phyloP scores from a whole-genome alignment of 2,113 vertebrate species.

The Gorsachius goisagi region DNA sequence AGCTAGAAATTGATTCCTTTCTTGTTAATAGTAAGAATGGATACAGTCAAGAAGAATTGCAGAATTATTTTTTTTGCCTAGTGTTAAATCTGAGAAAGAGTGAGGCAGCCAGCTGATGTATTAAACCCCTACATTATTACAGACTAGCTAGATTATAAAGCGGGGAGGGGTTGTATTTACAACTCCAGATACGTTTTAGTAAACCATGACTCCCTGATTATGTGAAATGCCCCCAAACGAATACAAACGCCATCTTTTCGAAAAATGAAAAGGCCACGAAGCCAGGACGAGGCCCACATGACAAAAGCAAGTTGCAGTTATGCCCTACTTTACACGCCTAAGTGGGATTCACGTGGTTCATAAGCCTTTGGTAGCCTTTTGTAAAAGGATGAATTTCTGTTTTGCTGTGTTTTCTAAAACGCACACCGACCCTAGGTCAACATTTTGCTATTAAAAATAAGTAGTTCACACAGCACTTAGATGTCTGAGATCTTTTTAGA shows the following conservation, averaged over 20 bases:
- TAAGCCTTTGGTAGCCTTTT: background rate
- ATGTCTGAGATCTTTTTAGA: background rate
- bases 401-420: background rate
- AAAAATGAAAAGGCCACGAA: background rate
- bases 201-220: background rate
- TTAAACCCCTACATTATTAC: background rate
- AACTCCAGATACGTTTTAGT: background rate
- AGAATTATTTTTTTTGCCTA: conserved; percentile 73
- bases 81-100: conserved; percentile 69
- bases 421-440: background rate
- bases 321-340: background rate
- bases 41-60: conserved; percentile 76
- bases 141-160: background rate
- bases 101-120: background rate
- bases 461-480: background rate
- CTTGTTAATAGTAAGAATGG: conserved; percentile 75
- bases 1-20: conserved; percentile 72
- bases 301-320: background rate
- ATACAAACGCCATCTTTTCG: background rate
- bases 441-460: conserved; percentile 17
- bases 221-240: background rate
- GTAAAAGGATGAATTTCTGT: background rate
- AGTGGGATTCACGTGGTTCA: background rate
- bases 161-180: background rate
- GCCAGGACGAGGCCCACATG: background rate